Conservation (phyloP, 1,140 invertebrate genomes). For the Telenomus remus region DNA sequence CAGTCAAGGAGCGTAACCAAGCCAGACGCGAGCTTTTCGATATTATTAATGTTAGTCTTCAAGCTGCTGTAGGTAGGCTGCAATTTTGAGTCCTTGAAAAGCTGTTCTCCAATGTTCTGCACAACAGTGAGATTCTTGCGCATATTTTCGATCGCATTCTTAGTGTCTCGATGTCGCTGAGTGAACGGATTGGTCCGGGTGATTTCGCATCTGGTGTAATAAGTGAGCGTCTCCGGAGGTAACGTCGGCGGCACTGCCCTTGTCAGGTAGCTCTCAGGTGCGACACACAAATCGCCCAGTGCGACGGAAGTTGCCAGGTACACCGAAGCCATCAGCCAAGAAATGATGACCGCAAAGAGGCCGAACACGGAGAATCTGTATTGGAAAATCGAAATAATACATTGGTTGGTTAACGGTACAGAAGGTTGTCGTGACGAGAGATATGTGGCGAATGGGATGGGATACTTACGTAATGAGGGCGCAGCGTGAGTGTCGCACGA, state of each 20-base stretch:
- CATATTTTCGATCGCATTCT: slow-evolving; percentile 83
- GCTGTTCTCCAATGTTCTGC: slow-evolving; percentile 78
- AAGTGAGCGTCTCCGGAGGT: slow-evolving; percentile 81
- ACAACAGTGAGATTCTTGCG: slow-evolving; percentile 79
- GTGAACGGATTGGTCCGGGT: slow-evolving; percentile 86
- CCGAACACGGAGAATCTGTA: slow-evolving; percentile 87
- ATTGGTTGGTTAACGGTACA: not conserved
- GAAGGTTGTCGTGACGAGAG: too few relatives aligned
- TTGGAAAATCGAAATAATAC: slow-evolving; percentile 12
- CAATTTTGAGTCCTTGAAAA: slow-evolving; percentile 79
- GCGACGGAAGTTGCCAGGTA: slow-evolving; percentile 88
- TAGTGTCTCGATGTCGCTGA: slow-evolving; percentile 83
- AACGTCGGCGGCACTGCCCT: slow-evolving; percentile 66
- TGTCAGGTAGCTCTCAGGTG: slow-evolving; percentile 78
- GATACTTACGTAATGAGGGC: slow-evolving; percentile 84
- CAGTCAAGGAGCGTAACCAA: slow-evolving; percentile 86
- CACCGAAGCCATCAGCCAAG: slow-evolving; percentile 89
- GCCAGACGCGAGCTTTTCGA: slow-evolving; percentile 77
- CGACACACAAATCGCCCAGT: slow-evolving; percentile 85
- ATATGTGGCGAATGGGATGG: too few relatives aligned
- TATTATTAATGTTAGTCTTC: slow-evolving; percentile 82
- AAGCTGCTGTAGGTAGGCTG: slow-evolving; percentile 83
- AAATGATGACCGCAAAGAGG: slow-evolving; percentile 91
- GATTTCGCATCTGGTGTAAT: slow-evolving; percentile 89
- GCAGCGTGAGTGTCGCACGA: slow-evolving; percentile 87